phyloP scores from a whole-genome alignment of 2,113 vertebrate species.

The Oxyura jamaicensis region DNA sequence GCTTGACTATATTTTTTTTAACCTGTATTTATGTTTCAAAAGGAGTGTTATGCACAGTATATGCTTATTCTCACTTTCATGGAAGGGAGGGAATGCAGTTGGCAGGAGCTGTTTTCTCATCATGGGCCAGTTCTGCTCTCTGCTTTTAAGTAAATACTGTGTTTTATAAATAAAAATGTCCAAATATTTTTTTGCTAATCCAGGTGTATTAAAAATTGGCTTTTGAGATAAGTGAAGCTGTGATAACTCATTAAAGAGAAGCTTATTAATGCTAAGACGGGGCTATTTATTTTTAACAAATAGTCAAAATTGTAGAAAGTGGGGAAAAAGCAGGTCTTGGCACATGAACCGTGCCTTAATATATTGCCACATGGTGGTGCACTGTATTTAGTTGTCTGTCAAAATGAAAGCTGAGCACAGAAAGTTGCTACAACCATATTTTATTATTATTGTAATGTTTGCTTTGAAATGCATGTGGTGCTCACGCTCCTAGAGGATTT shows the following conservation, averaged over 20 bases:
- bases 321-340: not conserved
- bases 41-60: not conserved
- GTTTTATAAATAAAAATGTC: not conserved
- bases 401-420: not conserved
- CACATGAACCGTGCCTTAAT: not conserved
- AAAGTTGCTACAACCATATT: not conserved
- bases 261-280: not conserved
- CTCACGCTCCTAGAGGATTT: not conserved
- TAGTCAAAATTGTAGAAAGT: not conserved
- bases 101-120: not conserved
- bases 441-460: not conserved
- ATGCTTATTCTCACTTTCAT: not conserved
- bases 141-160: not conserved
- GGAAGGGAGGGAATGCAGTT: fast-evolving
- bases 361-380: conserved; percentile 63
- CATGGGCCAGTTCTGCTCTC: not conserved
- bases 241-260: not conserved
- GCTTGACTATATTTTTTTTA: not conserved
- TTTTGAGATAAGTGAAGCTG: not conserved
- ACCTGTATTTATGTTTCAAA: not conserved
- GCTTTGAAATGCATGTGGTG: not conserved
- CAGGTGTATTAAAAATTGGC: not conserved
- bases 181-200: not conserved
- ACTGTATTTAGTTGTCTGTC: conserved; percentile 65
- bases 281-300: not conserved